Conservation (phyloP, 1,140 invertebrate genomes). For the Anagrus nilaparvatae region DNA sequence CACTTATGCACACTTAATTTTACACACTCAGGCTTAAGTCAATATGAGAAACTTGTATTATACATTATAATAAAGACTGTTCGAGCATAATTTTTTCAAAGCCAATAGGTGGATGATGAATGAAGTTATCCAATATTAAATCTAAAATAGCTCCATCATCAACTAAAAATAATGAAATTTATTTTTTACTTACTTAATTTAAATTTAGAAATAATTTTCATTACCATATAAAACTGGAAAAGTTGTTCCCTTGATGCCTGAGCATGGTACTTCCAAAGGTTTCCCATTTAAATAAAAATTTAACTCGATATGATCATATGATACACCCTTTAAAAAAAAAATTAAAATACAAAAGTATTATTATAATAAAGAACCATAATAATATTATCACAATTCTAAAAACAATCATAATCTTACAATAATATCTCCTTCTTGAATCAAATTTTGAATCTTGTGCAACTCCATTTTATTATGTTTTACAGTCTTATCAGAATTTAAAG, state of each 20-base stretch:
- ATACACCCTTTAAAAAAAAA: conserved; percentile 59
- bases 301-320: conserved; percentile 93
- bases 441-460: conserved; percentile 56
- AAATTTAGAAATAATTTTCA: conserved; percentile 23
- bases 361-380: not conserved
- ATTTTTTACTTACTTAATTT: conserved; percentile 9
- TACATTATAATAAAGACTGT: conserved; percentile 82
- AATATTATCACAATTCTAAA: not conserved
- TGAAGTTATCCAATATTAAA: conserved; percentile 83
- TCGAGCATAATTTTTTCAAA: conserved; percentile 96
- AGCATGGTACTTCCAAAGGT: conserved; percentile 72
- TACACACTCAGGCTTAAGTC: too few relatives aligned
- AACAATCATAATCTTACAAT: conserved; percentile 50
- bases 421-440: conserved; percentile 87
- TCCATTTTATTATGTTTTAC: conserved; percentile 77
- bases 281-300: conserved; percentile 94
- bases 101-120: conserved; percentile 72
- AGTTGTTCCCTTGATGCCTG: conserved; percentile 81
- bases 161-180: conserved; percentile 56
- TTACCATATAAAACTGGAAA: conserved; percentile 92
- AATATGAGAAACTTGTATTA: too few relatives aligned
- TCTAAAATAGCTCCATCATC: conserved; percentile 96
- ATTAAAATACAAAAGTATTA: conserved; percentile 8
- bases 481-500: conserved; percentile 79
- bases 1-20: too few relatives aligned